Evolutionary conservation across 1,140 invertebrate species (phyloP).

Genomic region (Diuraphis noxia): DNA sequence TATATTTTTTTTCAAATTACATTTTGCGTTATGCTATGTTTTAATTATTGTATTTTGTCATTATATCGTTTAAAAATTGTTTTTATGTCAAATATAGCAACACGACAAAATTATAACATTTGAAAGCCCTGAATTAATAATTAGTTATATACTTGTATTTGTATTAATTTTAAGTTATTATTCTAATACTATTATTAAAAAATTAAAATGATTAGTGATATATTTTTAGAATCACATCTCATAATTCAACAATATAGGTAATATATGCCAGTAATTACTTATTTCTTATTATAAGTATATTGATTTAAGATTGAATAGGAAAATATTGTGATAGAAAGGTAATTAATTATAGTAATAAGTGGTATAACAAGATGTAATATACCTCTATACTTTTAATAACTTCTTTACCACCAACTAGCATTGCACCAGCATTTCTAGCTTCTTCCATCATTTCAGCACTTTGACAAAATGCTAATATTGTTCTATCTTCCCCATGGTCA

Average conservation of each 20-base stretch:
- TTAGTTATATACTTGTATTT: background rate
- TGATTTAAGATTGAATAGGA: background rate
- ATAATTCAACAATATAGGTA: background rate
- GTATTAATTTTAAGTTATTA: background rate
- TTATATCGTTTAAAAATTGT: too few relatives aligned
- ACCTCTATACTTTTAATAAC: constrained; percentile 76
- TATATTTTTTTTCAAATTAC: too few relatives aligned
- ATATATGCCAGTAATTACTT: background rate
- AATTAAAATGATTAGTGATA: background rate
- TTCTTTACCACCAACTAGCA: constrained; percentile 69
- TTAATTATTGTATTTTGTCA: too few relatives aligned
- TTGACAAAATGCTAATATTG: constrained; percentile 75
- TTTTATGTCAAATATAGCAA: too few relatives aligned
- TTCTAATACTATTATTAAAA: background rate
- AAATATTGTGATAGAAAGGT: background rate
- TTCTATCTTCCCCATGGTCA: constrained; percentile 66
- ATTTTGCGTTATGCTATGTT: too few relatives aligned
- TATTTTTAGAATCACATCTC: background rate
- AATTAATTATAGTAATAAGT: background rate
- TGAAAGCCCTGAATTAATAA: too few relatives aligned
- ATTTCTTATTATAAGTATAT: background rate
- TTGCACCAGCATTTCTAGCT: constrained; percentile 71
- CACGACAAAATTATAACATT: too few relatives aligned
- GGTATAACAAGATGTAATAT: constrained; percentile 18
- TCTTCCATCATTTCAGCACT: constrained; percentile 63